Evolutionary conservation across 2,113 vertebrate species (phyloP).

Genomic region (Lophius piscatorius): DNA sequence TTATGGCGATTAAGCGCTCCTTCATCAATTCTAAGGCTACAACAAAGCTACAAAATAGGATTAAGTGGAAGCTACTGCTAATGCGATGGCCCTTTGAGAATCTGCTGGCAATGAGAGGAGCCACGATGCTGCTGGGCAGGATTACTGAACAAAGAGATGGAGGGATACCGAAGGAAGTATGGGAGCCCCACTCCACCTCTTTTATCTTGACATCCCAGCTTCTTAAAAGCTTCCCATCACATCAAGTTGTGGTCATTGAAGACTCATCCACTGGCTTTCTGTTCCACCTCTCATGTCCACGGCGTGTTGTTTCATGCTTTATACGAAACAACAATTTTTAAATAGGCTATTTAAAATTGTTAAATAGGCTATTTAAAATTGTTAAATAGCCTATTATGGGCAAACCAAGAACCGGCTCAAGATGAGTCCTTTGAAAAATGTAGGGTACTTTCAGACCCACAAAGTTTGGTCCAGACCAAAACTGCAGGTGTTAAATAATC

Average conservation of each 20-base stretch:
- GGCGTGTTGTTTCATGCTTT: slow-evolving; percentile 32
- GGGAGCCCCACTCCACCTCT: slow-evolving; percentile 16
- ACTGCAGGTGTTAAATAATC: no score
- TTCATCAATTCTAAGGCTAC: slow-evolving; percentile 51
- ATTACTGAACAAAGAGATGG: slow-evolving; percentile 73
- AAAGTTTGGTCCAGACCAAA: no score
- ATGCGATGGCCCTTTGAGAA: slow-evolving; percentile 62
- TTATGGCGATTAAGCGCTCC: slow-evolving; percentile 50
- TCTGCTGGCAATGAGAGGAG: slow-evolving; percentile 53
- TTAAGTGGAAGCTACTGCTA: slow-evolving; percentile 62
- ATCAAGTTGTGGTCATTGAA: neutral
- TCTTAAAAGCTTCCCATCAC: slow-evolving; percentile 37
- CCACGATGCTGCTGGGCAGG: slow-evolving; percentile 57
- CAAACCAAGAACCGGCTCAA: no score
- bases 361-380: no score
- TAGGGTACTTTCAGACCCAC: no score
- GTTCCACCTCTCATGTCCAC: slow-evolving; percentile 19
- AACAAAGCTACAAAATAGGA: slow-evolving; percentile 68
- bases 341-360: no score
- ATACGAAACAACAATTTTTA: no score
- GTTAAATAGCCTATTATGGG: no score
- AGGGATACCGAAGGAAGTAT: slow-evolving; percentile 57
- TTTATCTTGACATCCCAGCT: slow-evolving; percentile 50
- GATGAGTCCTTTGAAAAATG: no score
- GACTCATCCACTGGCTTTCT: slow-evolving; percentile 6